These are phyloP conservation scores for Alcedo quadribrachys DNA, from an alignment of 2,797 vertebrate genomes.

Conservation along the genomic window DNA sequence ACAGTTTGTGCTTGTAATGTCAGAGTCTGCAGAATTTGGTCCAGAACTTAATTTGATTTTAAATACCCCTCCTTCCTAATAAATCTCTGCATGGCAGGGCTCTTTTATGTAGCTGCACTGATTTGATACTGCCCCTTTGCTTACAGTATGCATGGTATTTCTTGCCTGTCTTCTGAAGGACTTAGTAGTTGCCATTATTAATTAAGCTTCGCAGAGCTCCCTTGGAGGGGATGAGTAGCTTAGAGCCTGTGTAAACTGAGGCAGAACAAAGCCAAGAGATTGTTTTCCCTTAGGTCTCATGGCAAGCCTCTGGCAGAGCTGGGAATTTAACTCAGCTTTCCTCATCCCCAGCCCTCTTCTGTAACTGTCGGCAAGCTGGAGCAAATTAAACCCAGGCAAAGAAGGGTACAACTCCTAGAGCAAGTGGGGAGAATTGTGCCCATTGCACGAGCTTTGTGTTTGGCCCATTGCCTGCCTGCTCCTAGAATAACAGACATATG, in stretches of 20 bases:
- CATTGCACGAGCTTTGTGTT: background rate
- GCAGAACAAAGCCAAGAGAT: conserved; percentile 36
- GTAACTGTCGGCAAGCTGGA: conserved; percentile 33
- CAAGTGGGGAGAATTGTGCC: conserved; percentile 32
- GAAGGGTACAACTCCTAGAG: background rate
- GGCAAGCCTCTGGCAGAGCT: conserved; percentile 23
- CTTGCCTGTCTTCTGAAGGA: background rate
- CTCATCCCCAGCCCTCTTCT: background rate
- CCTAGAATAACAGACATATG: conserved; percentile 60
- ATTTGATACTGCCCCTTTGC: background rate
- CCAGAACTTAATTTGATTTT: background rate
- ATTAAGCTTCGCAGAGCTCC: background rate
- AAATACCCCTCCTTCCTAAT: background rate
- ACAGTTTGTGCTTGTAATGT: background rate
- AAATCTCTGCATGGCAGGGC: background rate
- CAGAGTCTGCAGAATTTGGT: background rate
- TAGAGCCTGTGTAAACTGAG: conserved; percentile 52
- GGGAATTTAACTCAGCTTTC: conserved; percentile 24
- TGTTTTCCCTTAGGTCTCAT: conserved; percentile 46
- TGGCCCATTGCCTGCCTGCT: conserved; percentile 38
- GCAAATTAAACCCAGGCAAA: conserved; percentile 55
- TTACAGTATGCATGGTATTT: background rate
- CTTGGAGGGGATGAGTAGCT: background rate
- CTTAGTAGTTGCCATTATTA: conserved; percentile 2
- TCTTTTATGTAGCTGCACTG: background rate